Evolutionary conservation across 2,888 invertebrate species (phyloP), one percentile per base, ranked within the genome.

Genomic region (Thalpophila matura): DNA sequence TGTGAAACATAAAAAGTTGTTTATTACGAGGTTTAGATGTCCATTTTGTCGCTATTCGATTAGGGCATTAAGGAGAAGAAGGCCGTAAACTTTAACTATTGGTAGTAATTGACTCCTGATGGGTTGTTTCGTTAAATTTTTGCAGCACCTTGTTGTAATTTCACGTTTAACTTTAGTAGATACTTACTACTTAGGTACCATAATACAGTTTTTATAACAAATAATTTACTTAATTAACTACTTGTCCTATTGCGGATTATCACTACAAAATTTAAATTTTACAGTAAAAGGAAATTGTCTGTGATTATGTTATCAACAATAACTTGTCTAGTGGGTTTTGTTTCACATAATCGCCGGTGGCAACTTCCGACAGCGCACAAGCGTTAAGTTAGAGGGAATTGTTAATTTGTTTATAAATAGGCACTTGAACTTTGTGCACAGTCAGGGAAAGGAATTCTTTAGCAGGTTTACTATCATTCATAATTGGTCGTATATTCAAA

Each of bases 371-470:
- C 26, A 22, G 31, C 12, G 12, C 3, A 27, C 26, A 60, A n/a
- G 4, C 4, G 9, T 35, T 5, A 12, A 16, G 12, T 29, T 35
- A 33, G 40, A 46, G 3, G 6, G 10, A 51, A 43, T 51, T 35
- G 51, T 14, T 58, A 74, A 43, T 45, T 33, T 74, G 74, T 69
- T 69, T 53, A 74, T 53, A 58, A n/a, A 67, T 74, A n/a, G n/a
- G n/a, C n/a, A 74, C 68, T 35, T 45, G 16, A 31, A 43, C 43
- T 37, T n/a, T 37, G 46, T 69, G 20, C 40, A 45, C 42, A 43
- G 6, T n/a, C 14, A 16, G 1, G n/a, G n/a, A n/a, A n/a, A n/a
- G n/a, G n/a, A n/a, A n/a, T n/a, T n/a, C n/a, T n/a, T n/a, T n/a
- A n/a, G 12, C 7, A 4, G n/a, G n/a, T n/a, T n/a, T n/a, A n/a